A percentile compares a stretch with the other conserved stretches of the same genome.
Evolutionary conservation across 2,888 invertebrate genomes (phyloP).

Genomic region (Eilema sororculum): DNA sequence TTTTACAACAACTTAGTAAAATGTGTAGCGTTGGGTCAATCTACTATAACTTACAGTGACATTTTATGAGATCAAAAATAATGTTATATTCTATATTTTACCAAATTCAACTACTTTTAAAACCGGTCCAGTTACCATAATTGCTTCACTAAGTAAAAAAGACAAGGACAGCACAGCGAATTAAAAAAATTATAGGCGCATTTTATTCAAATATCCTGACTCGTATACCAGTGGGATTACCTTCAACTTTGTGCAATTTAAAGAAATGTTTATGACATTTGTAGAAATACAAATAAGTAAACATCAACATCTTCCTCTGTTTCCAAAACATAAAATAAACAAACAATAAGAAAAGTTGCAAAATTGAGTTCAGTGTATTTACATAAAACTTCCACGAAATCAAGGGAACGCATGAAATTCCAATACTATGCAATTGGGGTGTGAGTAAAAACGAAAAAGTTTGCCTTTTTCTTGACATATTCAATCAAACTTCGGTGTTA

Average conservation of each 20-base stretch:
- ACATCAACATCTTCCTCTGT: not conserved
- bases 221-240: not conserved
- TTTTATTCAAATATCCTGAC: not conserved
- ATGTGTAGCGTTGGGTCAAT: not conserved
- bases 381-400: constrained; percentile 30
- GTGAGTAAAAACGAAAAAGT: constrained; percentile 60
- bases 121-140: not conserved
- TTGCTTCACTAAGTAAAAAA: not conserved
- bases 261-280: not conserved
- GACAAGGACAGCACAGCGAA: not conserved
- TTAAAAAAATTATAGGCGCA: too few relatives aligned
- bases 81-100: not conserved
- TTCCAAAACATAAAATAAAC: constrained; percentile 8
- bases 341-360: constrained; percentile 19
- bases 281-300: constrained; percentile 6
- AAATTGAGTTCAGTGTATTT: constrained; percentile 41
- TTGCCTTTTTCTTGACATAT: constrained; percentile 64
- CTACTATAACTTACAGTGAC: not conserved
- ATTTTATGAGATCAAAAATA: not conserved
- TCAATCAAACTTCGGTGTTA: constrained; percentile 74
- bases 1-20: constrained; percentile 4
- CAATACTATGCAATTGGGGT: constrained; percentile 55
- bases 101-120: not conserved
- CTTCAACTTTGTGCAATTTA: not conserved
- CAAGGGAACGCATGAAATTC: constrained; percentile 46